A percentile compares a stretch with the other conserved stretches of the same genome.
Conservation (phyloP, 2,888 invertebrate genomes). For the Lithosia quadra region DNA sequence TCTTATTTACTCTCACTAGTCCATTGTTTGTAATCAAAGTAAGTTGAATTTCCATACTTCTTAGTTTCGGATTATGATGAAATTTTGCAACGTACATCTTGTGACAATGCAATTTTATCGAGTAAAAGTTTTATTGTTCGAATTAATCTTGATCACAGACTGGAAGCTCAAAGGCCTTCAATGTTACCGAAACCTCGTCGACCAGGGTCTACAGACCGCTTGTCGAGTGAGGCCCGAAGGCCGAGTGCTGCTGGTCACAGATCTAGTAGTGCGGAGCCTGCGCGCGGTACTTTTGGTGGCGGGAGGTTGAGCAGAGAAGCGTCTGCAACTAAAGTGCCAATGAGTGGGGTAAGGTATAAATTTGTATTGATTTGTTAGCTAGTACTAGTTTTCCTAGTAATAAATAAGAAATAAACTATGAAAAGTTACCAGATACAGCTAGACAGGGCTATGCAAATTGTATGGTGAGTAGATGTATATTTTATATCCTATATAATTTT, state of each 20-base stretch:
- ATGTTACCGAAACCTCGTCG: conserved; percentile 75
- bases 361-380: too few relatives aligned
- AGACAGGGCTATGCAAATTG: too few relatives aligned
- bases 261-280: conserved; percentile 78
- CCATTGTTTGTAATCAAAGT: too few relatives aligned
- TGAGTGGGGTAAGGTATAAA: conserved; percentile 60
- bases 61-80: too few relatives aligned
- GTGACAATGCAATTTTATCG: too few relatives aligned
- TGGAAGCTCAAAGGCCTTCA: conserved; percentile 71
- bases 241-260: conserved; percentile 70
- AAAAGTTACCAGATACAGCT: too few relatives aligned
- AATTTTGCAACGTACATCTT: too few relatives aligned
- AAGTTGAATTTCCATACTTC: too few relatives aligned
- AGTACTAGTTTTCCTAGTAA: background rate
- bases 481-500: background rate
- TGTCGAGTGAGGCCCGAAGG: conserved; percentile 70
- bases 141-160: conserved; percentile 47
- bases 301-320: conserved; percentile 72
- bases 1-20: too few relatives aligned
- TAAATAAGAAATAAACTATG: too few relatives aligned
- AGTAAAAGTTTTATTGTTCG: too few relatives aligned
- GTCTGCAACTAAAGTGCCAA: conserved; percentile 72
- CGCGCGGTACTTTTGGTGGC: conserved; percentile 65
- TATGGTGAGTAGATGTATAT: too few relatives aligned
- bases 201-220: conserved; percentile 73